A percentile compares a stretch with the other conserved stretches of the same genome.
phyloP scores from a whole-genome alignment of 2,888 invertebrate species.

The Pemphredon lugubris region DNA sequence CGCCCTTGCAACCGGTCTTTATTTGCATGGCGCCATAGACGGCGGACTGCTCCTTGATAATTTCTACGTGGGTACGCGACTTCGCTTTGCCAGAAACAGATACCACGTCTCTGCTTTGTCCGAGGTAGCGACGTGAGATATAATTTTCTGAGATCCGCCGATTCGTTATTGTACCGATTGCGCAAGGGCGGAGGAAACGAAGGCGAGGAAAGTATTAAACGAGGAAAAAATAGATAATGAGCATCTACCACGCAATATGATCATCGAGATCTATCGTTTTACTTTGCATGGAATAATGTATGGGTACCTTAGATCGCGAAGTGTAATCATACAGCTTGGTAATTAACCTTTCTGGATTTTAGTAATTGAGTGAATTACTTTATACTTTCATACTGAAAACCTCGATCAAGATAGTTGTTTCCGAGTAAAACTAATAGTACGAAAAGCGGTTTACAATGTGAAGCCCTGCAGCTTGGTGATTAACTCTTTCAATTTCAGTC shows the following conservation, averaged over 20 bases:
- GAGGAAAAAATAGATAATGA: neutral
- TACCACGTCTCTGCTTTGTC: neutral
- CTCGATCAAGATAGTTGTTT: no score
- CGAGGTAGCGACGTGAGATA: neutral
- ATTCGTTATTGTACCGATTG: neutral
- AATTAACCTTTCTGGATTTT: no score
- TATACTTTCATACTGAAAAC: no score
- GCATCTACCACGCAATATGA: neutral
- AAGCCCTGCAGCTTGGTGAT: no score
- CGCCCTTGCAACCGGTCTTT: slow-evolving; percentile 36
- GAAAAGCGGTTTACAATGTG: no score
- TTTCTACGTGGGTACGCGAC: slow-evolving; percentile 12
- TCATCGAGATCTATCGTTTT: no score
- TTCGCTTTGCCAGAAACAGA: neutral
- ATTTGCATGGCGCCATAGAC: slow-evolving; percentile 42
- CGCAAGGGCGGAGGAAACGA: neutral
- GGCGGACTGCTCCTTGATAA: slow-evolving; percentile 19
- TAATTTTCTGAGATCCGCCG: neutral
- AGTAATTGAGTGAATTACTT: no score
- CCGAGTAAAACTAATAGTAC: no score
- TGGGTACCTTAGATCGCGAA: no score
- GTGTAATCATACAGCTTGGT: no score
- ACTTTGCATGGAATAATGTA: no score
- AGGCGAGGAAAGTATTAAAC: neutral
- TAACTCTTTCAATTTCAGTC: no score